These are phyloP conservation scores for Chlorodrepanis virens DNA, from an alignment of 2,113 vertebrate genomes.

Conservation along the genomic window DNA sequence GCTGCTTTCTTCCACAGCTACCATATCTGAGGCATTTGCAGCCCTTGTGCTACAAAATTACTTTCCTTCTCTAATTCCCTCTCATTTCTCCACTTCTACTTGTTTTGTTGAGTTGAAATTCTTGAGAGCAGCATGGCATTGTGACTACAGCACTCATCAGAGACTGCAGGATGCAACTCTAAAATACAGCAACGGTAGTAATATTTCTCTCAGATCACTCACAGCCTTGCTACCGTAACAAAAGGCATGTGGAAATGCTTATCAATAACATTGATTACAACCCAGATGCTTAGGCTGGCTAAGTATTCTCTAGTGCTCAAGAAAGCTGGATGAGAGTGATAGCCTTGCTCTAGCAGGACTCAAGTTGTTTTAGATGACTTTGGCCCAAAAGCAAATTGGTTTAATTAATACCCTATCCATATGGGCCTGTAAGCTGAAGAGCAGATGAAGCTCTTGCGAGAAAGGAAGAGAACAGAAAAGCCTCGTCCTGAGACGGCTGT, in stretches of 20 bases:
- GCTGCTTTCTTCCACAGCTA: neutral
- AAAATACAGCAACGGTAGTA: neutral
- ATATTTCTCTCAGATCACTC: neutral
- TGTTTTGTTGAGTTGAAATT: neutral
- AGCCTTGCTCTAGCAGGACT: neutral
- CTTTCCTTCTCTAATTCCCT: neutral
- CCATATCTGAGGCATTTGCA: neutral
- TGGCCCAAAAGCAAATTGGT: conserved; percentile 46
- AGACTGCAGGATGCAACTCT: neutral
- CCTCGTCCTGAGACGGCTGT: neutral
- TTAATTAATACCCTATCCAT: conserved; percentile 41
- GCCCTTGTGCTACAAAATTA: neutral
- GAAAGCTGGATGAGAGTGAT: neutral
- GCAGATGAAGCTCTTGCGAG: neutral
- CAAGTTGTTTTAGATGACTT: conserved; percentile 11
- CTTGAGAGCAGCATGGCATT: neutral
- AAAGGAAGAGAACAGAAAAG: conserved; percentile 5
- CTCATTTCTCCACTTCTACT: conserved; percentile 11
- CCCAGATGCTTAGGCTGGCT: neutral
- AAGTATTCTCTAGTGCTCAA: neutral
- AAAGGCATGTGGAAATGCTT: conserved; percentile 20
- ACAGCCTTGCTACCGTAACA: neutral
- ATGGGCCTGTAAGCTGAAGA: neutral
- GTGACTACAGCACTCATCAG: neutral
- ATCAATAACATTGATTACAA: conserved; percentile 29